Conservation (phyloP, 2,113 vertebrate genomes). For the Agapornis roseicollis region DNA sequence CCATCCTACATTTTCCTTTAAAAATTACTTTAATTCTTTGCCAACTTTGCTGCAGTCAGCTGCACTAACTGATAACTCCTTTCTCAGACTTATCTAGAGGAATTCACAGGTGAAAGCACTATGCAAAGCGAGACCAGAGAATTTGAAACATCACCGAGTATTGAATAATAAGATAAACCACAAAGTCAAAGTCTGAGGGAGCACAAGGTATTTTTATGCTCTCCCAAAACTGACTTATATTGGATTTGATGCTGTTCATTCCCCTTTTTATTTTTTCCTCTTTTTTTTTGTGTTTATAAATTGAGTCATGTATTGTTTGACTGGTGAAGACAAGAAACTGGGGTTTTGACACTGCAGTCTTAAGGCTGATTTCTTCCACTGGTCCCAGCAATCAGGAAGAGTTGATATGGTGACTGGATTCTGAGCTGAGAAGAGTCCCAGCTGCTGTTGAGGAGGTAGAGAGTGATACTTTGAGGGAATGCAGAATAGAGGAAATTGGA, state of each 20-base stretch:
- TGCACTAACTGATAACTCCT: conserved; percentile 26
- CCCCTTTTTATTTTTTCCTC: too few relatives aligned
- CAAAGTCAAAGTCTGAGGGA: conserved; percentile 27
- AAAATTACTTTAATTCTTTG: conserved; percentile 6
- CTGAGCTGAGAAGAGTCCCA: neutral
- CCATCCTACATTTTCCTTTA: neutral
- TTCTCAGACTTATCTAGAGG: conserved; percentile 22
- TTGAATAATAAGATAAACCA: conserved; percentile 30
- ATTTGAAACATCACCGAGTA: conserved; percentile 14
- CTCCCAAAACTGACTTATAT: neutral
- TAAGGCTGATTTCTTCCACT: neutral
- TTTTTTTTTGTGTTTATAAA: neutral
- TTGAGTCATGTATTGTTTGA: neutral
- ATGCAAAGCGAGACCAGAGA: conserved; percentile 25
- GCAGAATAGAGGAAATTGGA: neutral
- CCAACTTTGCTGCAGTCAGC: conserved; percentile 14
- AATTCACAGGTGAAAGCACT: conserved; percentile 32
- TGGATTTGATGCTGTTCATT: neutral
- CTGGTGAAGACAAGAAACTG: neutral
- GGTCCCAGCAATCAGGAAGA: neutral
- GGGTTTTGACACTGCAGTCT: neutral
- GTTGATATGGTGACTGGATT: neutral
- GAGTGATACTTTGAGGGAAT: neutral
- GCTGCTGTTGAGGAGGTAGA: neutral
- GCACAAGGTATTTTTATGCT: neutral